Conservation (phyloP, 2,797 vertebrate species). For the Pipistrellus pipistrellus region DNA sequence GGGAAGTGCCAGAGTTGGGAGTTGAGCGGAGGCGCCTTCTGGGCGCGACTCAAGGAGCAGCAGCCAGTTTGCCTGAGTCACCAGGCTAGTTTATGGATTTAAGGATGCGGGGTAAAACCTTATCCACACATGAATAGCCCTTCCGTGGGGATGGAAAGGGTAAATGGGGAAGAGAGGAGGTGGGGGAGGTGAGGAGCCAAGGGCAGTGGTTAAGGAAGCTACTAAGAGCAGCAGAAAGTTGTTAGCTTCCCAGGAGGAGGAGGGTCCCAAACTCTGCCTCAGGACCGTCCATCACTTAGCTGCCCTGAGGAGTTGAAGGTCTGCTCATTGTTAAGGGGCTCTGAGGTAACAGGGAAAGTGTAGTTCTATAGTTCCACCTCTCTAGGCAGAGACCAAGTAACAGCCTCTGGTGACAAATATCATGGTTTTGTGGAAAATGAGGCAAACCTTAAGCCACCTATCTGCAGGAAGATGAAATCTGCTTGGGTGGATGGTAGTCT, state of each 20-base stretch:
- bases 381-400: background rate
- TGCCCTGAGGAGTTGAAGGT: background rate
- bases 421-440: slow-evolving; percentile 15
- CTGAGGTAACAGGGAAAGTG: background rate
- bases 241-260: background rate
- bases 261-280: background rate
- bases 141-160: background rate
- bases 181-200: background rate
- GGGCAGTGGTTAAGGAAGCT: background rate
- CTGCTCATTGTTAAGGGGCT: background rate
- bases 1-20: background rate
- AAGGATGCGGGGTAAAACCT: background rate
- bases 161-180: background rate
- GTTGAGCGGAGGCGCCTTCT: fast-evolving
- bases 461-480: slow-evolving; percentile 17
- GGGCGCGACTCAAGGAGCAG: background rate
- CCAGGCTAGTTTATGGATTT: background rate
- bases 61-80: background rate
- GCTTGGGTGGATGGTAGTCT: background rate
- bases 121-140: background rate
- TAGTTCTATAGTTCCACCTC: background rate
- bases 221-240: background rate
- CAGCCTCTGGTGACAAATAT: slow-evolving; percentile 14
- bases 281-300: background rate
- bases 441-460: background rate